Conservation (phyloP, 2,113 vertebrate species). For the Scomber japonicus region DNA sequence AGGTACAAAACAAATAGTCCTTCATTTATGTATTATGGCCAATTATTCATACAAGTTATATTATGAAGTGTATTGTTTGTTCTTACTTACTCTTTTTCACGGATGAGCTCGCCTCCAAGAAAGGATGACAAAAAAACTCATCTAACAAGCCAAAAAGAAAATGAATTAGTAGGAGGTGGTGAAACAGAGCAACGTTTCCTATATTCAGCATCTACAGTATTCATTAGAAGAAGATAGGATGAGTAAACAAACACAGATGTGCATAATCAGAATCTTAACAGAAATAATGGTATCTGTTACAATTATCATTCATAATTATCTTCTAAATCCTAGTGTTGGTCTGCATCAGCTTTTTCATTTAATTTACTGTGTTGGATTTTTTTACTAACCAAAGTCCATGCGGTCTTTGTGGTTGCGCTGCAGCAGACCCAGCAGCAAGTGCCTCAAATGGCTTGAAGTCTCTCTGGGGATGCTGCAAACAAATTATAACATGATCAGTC, state of each 20-base stretch:
- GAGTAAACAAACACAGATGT: not conserved
- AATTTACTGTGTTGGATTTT: not conserved
- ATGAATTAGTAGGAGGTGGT: not conserved
- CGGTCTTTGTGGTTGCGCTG: constrained; percentile 95
- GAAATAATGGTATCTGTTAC: not conserved
- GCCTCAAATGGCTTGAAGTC: constrained; percentile 92
- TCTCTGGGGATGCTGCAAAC: constrained; percentile 94
- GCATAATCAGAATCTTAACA: not conserved
- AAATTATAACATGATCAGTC: constrained; percentile 20
- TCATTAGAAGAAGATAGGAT: not conserved
- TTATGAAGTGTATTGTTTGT: not conserved
- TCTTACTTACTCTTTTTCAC: constrained; percentile 95
- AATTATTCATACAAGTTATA: not conserved
- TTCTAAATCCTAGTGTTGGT: not conserved
- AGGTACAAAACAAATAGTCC: not conserved
- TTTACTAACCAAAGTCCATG: constrained; percentile 93
- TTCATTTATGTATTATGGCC: not conserved
- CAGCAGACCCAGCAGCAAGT: constrained; percentile 92
- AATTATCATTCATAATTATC: not conserved
- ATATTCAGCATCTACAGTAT: not conserved
- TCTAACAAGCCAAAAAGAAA: constrained; percentile 79
- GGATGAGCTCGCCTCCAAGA: constrained; percentile 92
- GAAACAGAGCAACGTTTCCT: not conserved
- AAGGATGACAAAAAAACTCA: constrained; percentile 95
- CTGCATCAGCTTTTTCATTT: not conserved